Evolutionary conservation across 2,113 vertebrate species (phyloP).

Genomic region (Tragelaphus imberbis): DNA sequence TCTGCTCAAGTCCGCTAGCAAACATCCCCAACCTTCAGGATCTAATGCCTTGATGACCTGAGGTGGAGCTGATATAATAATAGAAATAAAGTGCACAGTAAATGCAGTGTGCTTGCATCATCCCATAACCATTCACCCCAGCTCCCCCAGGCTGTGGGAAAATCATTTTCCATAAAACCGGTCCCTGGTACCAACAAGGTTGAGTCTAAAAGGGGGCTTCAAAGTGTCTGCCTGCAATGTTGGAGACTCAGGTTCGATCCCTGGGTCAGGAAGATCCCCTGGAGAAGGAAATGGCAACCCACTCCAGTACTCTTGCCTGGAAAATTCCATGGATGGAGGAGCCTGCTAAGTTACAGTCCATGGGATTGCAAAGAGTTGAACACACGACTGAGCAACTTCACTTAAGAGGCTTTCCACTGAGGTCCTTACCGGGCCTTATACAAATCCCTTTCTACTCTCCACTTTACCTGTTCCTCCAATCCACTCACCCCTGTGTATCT

Average conservation of each 20-base stretch:
- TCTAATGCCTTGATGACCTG: not conserved
- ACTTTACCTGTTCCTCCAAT: fast-evolving
- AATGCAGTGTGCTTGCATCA: not conserved
- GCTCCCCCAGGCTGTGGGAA: not conserved
- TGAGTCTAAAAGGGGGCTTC: not conserved
- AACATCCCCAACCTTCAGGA: not conserved
- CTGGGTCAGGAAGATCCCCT: not conserved
- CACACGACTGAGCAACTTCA: not conserved
- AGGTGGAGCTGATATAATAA: not conserved
- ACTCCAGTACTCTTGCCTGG: not conserved
- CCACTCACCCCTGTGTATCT: not conserved
- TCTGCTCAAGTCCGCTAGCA: not conserved
- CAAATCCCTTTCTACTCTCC: no score
- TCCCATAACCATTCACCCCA: not conserved
- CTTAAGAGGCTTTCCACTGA: not conserved
- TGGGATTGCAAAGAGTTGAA: not conserved
- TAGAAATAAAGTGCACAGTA: not conserved
- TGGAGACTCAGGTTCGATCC: not conserved
- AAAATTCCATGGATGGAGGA: not conserved
- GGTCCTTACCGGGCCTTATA: not conserved
- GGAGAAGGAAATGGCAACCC: not conserved
- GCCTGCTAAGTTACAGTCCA: not conserved
- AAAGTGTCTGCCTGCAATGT: not conserved
- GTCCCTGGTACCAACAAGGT: not conserved
- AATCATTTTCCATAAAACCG: not conserved